Evolutionary conservation across 1,140 invertebrate genomes (phyloP), one percentile per base, ranked within the genome.

Genomic region (Drosophila obscura): DNA sequence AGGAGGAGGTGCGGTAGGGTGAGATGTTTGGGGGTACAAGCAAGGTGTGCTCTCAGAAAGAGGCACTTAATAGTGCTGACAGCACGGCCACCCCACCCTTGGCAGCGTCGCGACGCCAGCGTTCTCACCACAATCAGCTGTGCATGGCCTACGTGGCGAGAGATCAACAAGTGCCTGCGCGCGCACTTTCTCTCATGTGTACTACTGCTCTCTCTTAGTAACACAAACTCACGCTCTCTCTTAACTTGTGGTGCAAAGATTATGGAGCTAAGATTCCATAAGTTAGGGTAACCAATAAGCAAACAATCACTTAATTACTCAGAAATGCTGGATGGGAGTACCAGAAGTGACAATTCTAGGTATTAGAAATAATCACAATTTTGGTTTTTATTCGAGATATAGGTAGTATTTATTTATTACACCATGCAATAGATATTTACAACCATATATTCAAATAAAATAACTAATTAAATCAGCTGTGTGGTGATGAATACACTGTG

Each of bases 131-230:
- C 61, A 46, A 81, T 62, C 81, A 85, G 82, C 81, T 85, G 81
- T 57, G 13, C 13, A 2, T 1, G 4, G 6, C n/a, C 13, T n/a
- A 16, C 19, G 55, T 48, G 19, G 48, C 57, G 68, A 52, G 58
- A 78, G 65, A 87, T 87, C 82, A 87, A 85, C 82, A 85, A 85
- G 81, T 87, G 82, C 73, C 78, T 78, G 78, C 78, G 82, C 74
- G 78, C 81, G 81, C 81, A 87, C 5, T 19, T 43, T 41, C 8
- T 16, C 13, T 46, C 19, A 35, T 39, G 43, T 62, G 59, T 39
- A 56, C 9, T 4, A 5, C 5, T 5, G 3, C 1, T 1, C 48
- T 11, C 72, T 75, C 77, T 80, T 80, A 55, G 24, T 11, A 24
- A 19, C 4, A 3, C 3, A 4, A 39, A 13, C 35, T 13, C 35